phyloP scores from a whole-genome alignment of 2,888 invertebrate genomes.

The Polydrusus pterygomalis region DNA sequence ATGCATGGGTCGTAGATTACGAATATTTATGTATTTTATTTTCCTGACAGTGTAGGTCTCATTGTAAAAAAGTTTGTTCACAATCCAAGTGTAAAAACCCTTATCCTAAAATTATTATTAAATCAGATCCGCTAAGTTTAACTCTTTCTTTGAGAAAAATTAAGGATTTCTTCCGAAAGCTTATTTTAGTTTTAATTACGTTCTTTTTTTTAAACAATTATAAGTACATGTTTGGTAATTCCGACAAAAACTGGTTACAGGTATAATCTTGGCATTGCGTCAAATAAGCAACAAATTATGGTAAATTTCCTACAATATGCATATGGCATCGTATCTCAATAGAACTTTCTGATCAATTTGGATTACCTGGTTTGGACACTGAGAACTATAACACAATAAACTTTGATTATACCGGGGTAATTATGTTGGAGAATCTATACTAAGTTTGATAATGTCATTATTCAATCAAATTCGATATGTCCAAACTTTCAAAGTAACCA shows the following conservation, averaged over 20 bases:
- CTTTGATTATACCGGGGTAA: slow-evolving; percentile 8
- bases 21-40: too few species aligned
- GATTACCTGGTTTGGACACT: slow-evolving; percentile 35
- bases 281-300: slow-evolving; percentile 11
- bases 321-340: slow-evolving; percentile 40
- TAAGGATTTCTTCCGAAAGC: too few species aligned
- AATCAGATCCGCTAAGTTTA: too few species aligned
- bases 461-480: neutral
- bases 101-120: too few species aligned
- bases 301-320: slow-evolving; percentile 46
- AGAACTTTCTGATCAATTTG: slow-evolving; percentile 43
- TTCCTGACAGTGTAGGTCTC: too few species aligned
- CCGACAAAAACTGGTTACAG: neutral
- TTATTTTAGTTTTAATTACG: too few species aligned
- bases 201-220: too few species aligned
- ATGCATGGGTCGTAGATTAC: too few species aligned
- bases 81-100: too few species aligned
- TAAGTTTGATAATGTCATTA: slow-evolving; percentile 9
- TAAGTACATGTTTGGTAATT: neutral
- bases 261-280: neutral
- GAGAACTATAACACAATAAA: neutral
- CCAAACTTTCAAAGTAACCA: too few species aligned
- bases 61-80: too few species aligned
- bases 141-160: too few species aligned
- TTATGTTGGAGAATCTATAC: slow-evolving; percentile 2